Conservation (phyloP, 2,797 vertebrate genomes). For the Phoebastria nigripes region DNA sequence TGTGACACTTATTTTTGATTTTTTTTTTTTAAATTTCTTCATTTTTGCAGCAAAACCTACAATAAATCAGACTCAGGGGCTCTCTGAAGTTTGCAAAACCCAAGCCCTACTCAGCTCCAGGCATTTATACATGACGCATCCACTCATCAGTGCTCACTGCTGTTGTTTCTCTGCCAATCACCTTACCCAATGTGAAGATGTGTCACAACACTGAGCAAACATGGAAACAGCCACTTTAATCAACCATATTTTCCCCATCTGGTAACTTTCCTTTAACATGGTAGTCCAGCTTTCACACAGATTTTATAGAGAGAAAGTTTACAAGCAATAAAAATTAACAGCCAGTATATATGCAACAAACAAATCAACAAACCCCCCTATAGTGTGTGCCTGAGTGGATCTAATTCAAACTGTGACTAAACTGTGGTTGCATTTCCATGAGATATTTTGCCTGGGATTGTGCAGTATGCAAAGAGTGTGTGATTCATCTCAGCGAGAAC, state of each 20-base stretch:
- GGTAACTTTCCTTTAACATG: slow-evolving; percentile 44
- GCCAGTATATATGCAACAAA: slow-evolving; percentile 26
- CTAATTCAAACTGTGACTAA: slow-evolving; percentile 54
- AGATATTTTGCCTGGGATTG: slow-evolving; percentile 45
- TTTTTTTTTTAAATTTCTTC: neutral
- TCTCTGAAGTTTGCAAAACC: slow-evolving; percentile 6
- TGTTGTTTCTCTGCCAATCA: slow-evolving; percentile 56
- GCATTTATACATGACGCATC: slow-evolving; percentile 34
- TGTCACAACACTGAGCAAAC: slow-evolving; percentile 55
- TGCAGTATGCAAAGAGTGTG: neutral
- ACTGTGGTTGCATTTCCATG: slow-evolving; percentile 27
- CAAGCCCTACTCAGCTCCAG: slow-evolving; percentile 21
- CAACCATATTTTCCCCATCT: slow-evolving; percentile 58
- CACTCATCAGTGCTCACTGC: slow-evolving; percentile 28
- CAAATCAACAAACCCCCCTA: neutral
- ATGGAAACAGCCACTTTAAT: slow-evolving; percentile 52
- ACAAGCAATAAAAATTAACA: slow-evolving; percentile 56
- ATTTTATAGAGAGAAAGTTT: slow-evolving; percentile 41
- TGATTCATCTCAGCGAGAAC: slow-evolving; percentile 49
- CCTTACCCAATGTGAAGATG: slow-evolving; percentile 47
- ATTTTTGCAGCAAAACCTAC: slow-evolving; percentile 19
- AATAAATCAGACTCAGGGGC: slow-evolving; percentile 18
- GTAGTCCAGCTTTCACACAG: slow-evolving; percentile 42
- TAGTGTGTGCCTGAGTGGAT: slow-evolving; percentile 9
- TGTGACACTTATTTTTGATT: neutral